These are phyloP conservation scores for Lasioglossum morio DNA, from an alignment of 2,888 invertebrate genomes.

Conservation along the genomic window DNA sequence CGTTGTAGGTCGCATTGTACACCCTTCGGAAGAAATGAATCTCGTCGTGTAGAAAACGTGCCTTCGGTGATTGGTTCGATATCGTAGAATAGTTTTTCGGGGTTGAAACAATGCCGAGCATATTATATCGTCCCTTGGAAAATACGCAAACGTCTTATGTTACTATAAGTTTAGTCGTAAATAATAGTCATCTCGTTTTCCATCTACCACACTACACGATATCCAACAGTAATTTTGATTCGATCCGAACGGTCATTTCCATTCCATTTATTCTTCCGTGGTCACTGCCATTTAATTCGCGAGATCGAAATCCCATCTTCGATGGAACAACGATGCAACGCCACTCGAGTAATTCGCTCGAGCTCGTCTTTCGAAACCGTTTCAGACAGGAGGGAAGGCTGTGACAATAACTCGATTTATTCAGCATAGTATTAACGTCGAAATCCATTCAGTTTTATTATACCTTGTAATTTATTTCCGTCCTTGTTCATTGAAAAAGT, in stretches of 20 bases:
- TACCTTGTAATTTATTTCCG: not conserved
- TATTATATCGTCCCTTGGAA: not conserved
- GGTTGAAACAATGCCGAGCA: not conserved
- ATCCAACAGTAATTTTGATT: not conserved
- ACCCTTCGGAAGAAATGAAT: conserved; percentile 78
- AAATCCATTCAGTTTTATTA: conserved; percentile 3
- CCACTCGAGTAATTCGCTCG: not conserved
- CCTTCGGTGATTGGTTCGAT: not conserved
- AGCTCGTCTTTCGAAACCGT: not conserved
- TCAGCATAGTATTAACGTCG: conserved; percentile 1
- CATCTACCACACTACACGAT: not conserved
- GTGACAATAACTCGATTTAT: not conserved
- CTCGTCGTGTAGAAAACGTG: conserved; percentile 71
- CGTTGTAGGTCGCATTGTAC: conserved; percentile 72
- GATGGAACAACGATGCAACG: not conserved
- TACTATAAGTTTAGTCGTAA: not conserved
- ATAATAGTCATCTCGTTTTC: not conserved
- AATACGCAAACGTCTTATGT: not conserved
- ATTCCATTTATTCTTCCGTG: not conserved
- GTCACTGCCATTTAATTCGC: conserved; percentile 35
- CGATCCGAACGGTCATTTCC: not conserved
- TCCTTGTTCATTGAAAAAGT: not conserved
- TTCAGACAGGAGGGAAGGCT: not conserved
- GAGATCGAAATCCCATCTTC: not conserved
- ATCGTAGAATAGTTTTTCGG: not conserved